Evolutionary conservation across 2,113 vertebrate species (phyloP).

Genomic region (Gobio gobio): DNA sequence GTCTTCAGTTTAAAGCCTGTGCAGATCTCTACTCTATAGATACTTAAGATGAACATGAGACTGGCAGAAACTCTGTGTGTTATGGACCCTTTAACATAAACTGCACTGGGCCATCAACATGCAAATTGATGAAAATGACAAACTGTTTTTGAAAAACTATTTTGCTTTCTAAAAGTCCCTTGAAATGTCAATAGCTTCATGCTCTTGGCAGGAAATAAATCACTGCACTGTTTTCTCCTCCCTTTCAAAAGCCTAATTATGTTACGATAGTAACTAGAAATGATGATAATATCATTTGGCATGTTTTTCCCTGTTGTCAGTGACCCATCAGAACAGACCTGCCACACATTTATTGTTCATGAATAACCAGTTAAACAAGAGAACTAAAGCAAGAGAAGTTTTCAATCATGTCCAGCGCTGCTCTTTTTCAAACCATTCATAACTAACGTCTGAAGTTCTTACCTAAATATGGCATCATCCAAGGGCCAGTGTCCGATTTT

Average conservation of each 20-base stretch:
- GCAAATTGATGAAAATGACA: not conserved
- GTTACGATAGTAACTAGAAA: not conserved
- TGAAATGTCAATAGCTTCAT: not conserved
- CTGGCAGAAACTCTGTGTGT: too few relatives aligned
- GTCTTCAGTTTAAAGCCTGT: too few relatives aligned
- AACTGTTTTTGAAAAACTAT: not conserved
- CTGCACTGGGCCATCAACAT: not conserved
- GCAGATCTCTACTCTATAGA: too few relatives aligned
- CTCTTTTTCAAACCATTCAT: slow-evolving; percentile 25
- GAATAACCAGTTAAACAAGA: not conserved
- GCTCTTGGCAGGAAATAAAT: not conserved
- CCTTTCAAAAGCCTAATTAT: not conserved
- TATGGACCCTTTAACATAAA: not conserved
- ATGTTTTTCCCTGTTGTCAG: not conserved
- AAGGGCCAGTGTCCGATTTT: not conserved
- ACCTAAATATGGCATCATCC: slow-evolving; percentile 17
- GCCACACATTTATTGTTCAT: not conserved
- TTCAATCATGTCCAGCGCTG: not conserved
- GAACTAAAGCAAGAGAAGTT: not conserved
- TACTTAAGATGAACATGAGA: too few relatives aligned
- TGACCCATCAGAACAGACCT: not conserved
- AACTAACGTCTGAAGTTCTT: not conserved
- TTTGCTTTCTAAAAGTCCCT: not conserved
- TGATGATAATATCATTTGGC: not conserved
- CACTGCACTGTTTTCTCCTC: not conserved